Percentiles rank a stretch among this genome's conserved stretches.
Evolutionary conservation across 2,797 vertebrate species (phyloP).

Genomic region (Melanotaenia maccullochi): DNA sequence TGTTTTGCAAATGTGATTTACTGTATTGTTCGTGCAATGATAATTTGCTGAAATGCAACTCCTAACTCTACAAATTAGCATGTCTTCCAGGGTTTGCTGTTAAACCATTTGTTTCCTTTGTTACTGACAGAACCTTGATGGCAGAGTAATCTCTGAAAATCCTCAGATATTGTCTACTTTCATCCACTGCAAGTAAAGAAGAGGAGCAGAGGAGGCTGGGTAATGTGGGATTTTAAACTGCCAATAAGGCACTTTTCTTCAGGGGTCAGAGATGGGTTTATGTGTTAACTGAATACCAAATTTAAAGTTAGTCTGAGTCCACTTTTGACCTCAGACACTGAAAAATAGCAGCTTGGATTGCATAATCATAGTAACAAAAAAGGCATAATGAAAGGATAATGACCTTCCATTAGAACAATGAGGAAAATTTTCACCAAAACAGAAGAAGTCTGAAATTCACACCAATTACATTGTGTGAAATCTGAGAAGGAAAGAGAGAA

Average conservation of each 20-base stretch:
- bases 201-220: conserved; percentile 2
- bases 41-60: conserved; percentile 15
- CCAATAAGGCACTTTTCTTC: conserved; percentile 18
- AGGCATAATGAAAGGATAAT: neutral
- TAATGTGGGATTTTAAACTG: conserved; percentile 27
- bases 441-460: neutral
- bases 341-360: conserved; percentile 17
- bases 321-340: conserved; percentile 11
- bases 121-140: conserved; percentile 31
- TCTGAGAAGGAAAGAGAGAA: neutral
- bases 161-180: conserved; percentile 39
- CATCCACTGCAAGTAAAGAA: conserved; percentile 19
- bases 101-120: conserved; percentile 25
- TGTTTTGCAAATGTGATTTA: conserved; percentile 8
- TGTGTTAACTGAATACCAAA: conserved; percentile 8
- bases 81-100: conserved; percentile 17
- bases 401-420: neutral
- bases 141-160: conserved; percentile 49
- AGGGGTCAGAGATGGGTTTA: neutral
- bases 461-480: neutral
- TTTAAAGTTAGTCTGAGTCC: neutral
- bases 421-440: neutral
- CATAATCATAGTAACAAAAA: neutral
- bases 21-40: neutral
- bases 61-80: conserved; percentile 8